Evolutionary conservation across 2,888 invertebrate genomes (phyloP).

Genomic region (Oscheius onirici): DNA sequence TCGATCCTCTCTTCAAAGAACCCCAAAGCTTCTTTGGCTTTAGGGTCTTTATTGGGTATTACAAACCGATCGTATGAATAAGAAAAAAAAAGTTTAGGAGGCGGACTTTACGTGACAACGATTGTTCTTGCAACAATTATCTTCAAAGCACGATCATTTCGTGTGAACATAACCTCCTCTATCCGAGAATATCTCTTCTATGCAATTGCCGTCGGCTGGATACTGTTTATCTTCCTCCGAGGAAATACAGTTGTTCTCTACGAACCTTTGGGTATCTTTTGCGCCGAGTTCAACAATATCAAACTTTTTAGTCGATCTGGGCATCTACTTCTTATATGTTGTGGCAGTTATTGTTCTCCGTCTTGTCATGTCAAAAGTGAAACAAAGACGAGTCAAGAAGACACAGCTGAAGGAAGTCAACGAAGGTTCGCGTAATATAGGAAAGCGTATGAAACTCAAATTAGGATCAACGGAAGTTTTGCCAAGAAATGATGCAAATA

Average conservation of each 20-base stretch:
- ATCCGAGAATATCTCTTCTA: conserved; percentile 76
- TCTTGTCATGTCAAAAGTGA: conserved; percentile 47
- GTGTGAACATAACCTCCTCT: conserved; percentile 70
- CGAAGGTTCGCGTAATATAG: neutral
- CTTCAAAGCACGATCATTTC: conserved; percentile 76
- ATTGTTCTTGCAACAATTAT: conserved; percentile 77
- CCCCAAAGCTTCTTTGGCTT: conserved; percentile 73
- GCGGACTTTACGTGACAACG: conserved; percentile 78
- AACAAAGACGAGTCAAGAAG: neutral
- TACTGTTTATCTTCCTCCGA: conserved; percentile 74
- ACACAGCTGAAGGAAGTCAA: neutral
- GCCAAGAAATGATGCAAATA: too few relatives aligned
- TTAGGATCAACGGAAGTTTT: too few relatives aligned
- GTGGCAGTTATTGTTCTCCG: conserved; percentile 73
- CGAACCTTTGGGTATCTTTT: conserved; percentile 72
- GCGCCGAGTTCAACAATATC: neutral
- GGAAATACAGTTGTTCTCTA: conserved; percentile 74
- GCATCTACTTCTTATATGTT: conserved; percentile 74
- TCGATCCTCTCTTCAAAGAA: conserved; percentile 72
- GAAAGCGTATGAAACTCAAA: too few relatives aligned
- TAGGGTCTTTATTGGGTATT: conserved; percentile 72
- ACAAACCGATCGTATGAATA: neutral
- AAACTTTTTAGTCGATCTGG: conserved; percentile 72
- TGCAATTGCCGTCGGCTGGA: conserved; percentile 74
- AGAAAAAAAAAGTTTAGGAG: conserved; percentile 73